Evolutionary conservation across 2,797 vertebrate genomes (phyloP), one percentile per base, ranked within the genome.

Genomic region (Trachops cirrhosus): DNA sequence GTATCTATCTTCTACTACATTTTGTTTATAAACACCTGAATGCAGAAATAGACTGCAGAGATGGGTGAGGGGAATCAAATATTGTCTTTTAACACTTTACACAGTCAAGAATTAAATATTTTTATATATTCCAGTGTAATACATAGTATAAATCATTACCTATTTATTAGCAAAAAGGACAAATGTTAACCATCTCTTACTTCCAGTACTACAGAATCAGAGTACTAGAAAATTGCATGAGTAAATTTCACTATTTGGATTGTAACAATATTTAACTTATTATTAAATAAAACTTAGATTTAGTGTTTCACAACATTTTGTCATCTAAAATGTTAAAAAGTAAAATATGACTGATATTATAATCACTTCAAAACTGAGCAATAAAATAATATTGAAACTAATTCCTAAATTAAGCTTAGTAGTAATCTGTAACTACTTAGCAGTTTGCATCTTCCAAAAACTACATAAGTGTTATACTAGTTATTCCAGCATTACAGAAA

Each of bases 1-100:
- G 73, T 73, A 79, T 2, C 19, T 73, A 79, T 2, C 19, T 50
- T 68, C 11, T 9, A 32, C 9, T 44, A 24, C 2, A 79, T 54
- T 75, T 86, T 93, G 46, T 50, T 93, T 82, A 44, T 73, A 95
- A 64, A 57, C 68, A n/a, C n/a, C 22, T n/a, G 6, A 91, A 86
- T 32, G 19, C 44, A 80, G 26, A 91, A 93, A 80, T 3, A 77
- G 10, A 70, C 41, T 26, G 37, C 6, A 19, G 24, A n/a, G 12
- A 54, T 5, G 14, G 6, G 8, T 6, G 7, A 1, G 26, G 46
- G 18, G 39, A 54, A 57, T n/a, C 29, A 89, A 37, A 9, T 52
- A 85, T 62, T 54, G 70, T 24, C 29, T 90, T 78, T 78, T 46
- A 68, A 80, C 7, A 84, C 22, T 71, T 93, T 26, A 78, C 59